Percentiles rank a stretch among this genome's conserved stretches.
Evolutionary conservation across 2,113 vertebrate genomes (phyloP).

Genomic region (Cinclus cinclus): DNA sequence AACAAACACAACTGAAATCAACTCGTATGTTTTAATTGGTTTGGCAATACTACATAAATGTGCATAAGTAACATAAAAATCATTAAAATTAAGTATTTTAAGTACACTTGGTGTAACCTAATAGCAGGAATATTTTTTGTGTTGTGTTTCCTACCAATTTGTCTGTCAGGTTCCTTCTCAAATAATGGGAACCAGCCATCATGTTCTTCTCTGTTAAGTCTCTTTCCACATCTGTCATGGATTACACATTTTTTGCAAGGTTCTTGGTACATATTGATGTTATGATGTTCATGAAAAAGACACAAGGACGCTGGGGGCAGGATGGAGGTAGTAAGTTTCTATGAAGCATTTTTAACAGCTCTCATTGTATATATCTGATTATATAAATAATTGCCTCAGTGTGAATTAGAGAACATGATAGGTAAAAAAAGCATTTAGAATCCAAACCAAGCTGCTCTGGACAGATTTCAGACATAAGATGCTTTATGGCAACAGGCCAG

Average conservation of each 20-base stretch:
- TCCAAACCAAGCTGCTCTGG: not conserved
- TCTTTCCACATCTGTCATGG: not conserved
- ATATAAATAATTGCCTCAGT: not conserved
- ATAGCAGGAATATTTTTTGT: not conserved
- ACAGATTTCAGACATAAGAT: not conserved
- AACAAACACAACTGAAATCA: constrained; percentile 24
- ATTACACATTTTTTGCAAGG: not conserved
- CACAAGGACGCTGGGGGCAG: not conserved
- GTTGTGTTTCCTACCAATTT: not conserved
- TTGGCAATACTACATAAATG: not conserved
- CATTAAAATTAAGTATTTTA: not conserved
- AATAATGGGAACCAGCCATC: not conserved
- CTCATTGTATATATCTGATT: not conserved
- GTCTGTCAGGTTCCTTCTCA: not conserved
- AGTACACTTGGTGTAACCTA: not conserved
- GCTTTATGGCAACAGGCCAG: not conserved
- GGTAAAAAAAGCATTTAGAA: not conserved
- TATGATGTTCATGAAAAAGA: not conserved
- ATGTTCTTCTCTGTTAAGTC: not conserved
- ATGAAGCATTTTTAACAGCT: not conserved
- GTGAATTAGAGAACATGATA: not conserved
- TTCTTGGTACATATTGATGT: not conserved
- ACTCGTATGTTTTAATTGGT: not conserved
- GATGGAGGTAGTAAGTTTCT: not conserved
- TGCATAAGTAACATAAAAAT: not conserved